Evolutionary conservation across 2,113 vertebrate genomes (phyloP).

Genomic region (Maccullochella peelii): DNA sequence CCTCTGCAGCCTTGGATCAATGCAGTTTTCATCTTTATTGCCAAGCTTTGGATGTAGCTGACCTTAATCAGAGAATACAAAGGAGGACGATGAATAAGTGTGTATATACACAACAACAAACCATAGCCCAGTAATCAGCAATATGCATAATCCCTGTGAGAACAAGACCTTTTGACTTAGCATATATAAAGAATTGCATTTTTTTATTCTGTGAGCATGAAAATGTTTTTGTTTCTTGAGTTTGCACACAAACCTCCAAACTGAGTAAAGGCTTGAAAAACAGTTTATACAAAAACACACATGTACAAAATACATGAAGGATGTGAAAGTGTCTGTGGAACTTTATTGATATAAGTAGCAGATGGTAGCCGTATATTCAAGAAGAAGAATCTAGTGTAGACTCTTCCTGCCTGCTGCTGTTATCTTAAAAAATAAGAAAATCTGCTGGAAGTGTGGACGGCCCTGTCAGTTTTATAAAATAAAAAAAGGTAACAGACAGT

Average conservation of each 20-base stretch:
- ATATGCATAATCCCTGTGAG: slow-evolving; percentile 60
- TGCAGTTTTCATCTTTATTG: slow-evolving; percentile 47
- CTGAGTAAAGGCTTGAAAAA: slow-evolving; percentile 9
- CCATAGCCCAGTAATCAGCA: slow-evolving; percentile 57
- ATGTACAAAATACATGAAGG: slow-evolving; percentile 5
- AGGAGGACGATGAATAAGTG: slow-evolving; percentile 37
- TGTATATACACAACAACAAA: slow-evolving; percentile 55
- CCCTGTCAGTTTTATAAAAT: neutral
- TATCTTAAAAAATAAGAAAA: neutral
- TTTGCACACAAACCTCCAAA: slow-evolving; percentile 26
- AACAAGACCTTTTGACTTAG: slow-evolving; percentile 61
- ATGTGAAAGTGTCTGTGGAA: neutral
- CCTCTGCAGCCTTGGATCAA: slow-evolving; percentile 39
- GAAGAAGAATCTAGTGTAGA: neutral
- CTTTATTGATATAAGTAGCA: neutral
- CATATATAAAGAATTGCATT: slow-evolving; percentile 28
- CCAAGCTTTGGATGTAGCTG: slow-evolving; percentile 44
- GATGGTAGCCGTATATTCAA: neutral
- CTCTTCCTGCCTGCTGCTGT: neutral
- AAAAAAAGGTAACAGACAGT: neutral
- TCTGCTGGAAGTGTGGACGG: neutral
- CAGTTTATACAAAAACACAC: slow-evolving; percentile 10
- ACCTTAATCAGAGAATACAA: slow-evolving; percentile 61
- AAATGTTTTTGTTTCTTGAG: slow-evolving; percentile 12
- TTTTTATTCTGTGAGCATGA: slow-evolving; percentile 13